Percentiles rank a stretch among this genome's conserved stretches.
These are phyloP conservation scores for Scatophagus argus DNA, from an alignment of 2,113 vertebrate genomes.

Conservation along the genomic window DNA sequence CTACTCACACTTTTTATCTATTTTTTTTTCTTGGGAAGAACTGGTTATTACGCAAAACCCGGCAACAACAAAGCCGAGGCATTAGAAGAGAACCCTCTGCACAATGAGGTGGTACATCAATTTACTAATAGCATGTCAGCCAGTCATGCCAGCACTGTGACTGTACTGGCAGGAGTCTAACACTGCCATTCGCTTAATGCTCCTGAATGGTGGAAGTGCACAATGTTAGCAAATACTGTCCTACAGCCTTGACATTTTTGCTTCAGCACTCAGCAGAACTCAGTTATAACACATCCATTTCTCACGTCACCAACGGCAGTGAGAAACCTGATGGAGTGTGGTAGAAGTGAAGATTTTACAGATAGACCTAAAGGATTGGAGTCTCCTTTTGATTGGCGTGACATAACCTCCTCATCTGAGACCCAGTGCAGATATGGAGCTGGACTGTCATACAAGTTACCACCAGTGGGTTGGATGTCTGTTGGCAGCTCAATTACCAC, in stretches of 20 bases:
- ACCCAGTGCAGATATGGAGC: slow-evolving; percentile 25
- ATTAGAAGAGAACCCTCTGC: neutral
- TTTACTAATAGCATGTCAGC: slow-evolving; percentile 15
- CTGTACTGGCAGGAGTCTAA: slow-evolving; percentile 16
- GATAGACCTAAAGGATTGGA: slow-evolving; percentile 33
- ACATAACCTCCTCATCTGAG: slow-evolving; percentile 50
- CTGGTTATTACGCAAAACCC: neutral
- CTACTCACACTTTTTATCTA: neutral
- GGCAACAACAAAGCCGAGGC: neutral
- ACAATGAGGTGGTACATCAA: slow-evolving; percentile 1
- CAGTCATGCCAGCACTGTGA: slow-evolving; percentile 1
- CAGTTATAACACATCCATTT: slow-evolving; percentile 40
- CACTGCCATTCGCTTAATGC: slow-evolving; percentile 2
- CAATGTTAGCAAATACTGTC: slow-evolving; percentile 42
- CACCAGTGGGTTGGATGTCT: slow-evolving; percentile 38
- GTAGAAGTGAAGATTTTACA: slow-evolving; percentile 31
- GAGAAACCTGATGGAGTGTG: slow-evolving; percentile 43
- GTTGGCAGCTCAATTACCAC: slow-evolving; percentile 71
- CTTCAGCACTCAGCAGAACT: slow-evolving; percentile 25
- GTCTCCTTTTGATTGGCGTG: slow-evolving; percentile 59
- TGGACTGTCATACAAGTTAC: slow-evolving; percentile 42
- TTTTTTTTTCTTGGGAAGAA: neutral
- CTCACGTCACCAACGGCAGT: slow-evolving; percentile 25
- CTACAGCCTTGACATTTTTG: slow-evolving; percentile 29
- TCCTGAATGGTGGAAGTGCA: slow-evolving; percentile 17